Base-by-base conservation (phyloP, 2,888 invertebrate species). In the Sisyra nigra region DNA sequence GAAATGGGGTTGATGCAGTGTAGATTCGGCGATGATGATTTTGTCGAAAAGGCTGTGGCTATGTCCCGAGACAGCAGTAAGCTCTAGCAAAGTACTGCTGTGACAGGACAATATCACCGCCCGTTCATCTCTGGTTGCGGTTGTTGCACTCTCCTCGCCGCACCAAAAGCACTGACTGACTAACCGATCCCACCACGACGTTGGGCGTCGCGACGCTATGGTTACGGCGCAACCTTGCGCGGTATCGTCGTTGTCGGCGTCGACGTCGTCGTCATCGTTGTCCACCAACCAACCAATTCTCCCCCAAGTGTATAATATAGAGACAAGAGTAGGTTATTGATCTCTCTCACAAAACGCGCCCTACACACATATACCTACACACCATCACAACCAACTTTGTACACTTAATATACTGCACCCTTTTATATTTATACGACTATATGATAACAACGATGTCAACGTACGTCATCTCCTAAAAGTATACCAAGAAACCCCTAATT, bases 81-180 rank as follows among this genome's bases (percentile, higher is more conserved):
- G 69, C 64, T 64, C 54, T 63, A 59, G 66, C 70, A 67, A 63
- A 76, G 79, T 88, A 88, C 88, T 88, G 88, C 88, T 88, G 88
- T 88, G 88, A 88, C 88, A 87, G 87, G 88, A 89, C 88, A 89
- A 89, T 88, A 88, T 88, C 74, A 81, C 76, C 73, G 79, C 75
- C 72, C 65, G 51, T 50, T 24, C 24, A 24, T 24, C 24, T 24
- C 24, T 24, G 7, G 24, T 24, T 24, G 24, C 24, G 24, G 24
- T 24, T 29, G 13, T 10, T 30, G 41, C 40, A 42, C 30, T 41
- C 40, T 43, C 29, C 18, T 19, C 18, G 38, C 38, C 59, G 57
- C 57, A 56, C 56, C 56, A 51, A 54, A 55, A 53, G 55, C 59
- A 56, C 52, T 52, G 50, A 43, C 31, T 54, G 53, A 52, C 56